Evolutionary conservation across 2,888 invertebrate genomes (phyloP), one percentile per base, ranked within the genome.

Genomic region (Quadriops clusia): DNA sequence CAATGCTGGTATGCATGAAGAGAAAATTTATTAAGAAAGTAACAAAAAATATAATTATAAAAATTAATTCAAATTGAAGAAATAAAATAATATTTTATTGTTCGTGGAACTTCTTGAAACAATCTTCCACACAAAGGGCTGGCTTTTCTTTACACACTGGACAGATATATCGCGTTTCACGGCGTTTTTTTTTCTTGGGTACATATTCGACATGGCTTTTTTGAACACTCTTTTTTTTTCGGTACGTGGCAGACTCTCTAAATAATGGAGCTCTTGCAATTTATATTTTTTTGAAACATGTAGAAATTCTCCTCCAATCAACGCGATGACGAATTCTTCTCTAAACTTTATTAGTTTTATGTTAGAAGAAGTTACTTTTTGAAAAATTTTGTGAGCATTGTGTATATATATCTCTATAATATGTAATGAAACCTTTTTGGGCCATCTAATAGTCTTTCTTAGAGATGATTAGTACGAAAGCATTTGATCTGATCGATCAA

Each of bases 401-500:
- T 40, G 38, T 36, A 42, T 40, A 39, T 41, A 43, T 36, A 41
- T 40, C 16, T 32, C 32, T 10, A 35, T 27, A 36, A 36, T 33
- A 25, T 34, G 30, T 15, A 34, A 11, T 30, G 30, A 8, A 34
- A 34, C 18, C 26, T 33, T 29, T 33, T 32, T 36, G 15, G 29
- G 30, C 23, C 30, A 33, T 29, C 30, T 39, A 39, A 40, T 43
- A 30, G 40, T 43, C 28, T 44, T 41, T 38, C 42, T 38, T 35
- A 39, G 33, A 37, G 39, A 30, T 33, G 38, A 18, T 27, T 43
- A 43, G 28, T 43, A 43, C 23, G 34, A 37, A 6, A 41, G 37
- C 42, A 43, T 43, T 43, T 43, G 37, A 41, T 43, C 41, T 37
- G 41, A 41, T 37, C 33, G 32, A 34, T 42, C 40, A 39, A 43